phyloP scores from a whole-genome alignment of 2,888 invertebrate species.

The Trissolcus japonicus region DNA sequence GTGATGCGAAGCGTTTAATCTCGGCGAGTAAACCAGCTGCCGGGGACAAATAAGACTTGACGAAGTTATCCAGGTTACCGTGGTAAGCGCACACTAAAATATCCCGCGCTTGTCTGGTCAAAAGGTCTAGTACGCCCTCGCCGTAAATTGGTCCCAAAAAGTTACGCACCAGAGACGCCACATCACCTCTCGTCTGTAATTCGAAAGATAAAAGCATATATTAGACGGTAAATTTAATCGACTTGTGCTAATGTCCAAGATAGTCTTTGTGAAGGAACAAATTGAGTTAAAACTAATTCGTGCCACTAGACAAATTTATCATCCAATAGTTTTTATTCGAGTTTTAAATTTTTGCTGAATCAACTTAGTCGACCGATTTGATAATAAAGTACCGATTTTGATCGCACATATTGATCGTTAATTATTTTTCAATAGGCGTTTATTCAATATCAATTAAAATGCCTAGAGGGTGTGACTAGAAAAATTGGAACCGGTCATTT shows the following conservation, averaged over 20 bases:
- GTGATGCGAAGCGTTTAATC: constrained; percentile 75
- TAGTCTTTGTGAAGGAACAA: too few relatives aligned
- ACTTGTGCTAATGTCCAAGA: too few relatives aligned
- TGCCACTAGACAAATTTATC: too few relatives aligned
- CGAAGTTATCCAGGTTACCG: constrained; percentile 81
- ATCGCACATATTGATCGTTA: too few relatives aligned
- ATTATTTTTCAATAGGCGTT: too few relatives aligned
- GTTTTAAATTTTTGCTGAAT: too few relatives aligned
- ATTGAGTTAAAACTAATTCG: too few relatives aligned
- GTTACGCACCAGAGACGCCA: constrained; percentile 79
- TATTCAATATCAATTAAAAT: too few relatives aligned
- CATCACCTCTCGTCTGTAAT: constrained; percentile 68
- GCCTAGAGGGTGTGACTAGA: too few relatives aligned
- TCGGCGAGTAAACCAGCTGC: constrained; percentile 79
- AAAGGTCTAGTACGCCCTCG: constrained; percentile 79
- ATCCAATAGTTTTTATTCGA: too few relatives aligned
- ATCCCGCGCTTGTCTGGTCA: constrained; percentile 83
- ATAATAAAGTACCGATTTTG: not conserved
- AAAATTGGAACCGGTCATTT: constrained; percentile 1
- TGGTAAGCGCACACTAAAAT: constrained; percentile 82
- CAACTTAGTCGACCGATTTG: not conserved
- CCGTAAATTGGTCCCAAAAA: constrained; percentile 82
- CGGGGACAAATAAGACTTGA: constrained; percentile 81
- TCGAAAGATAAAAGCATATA: constrained; percentile 1
- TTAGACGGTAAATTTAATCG: too few relatives aligned